Base-by-base conservation (phyloP, 2,888 invertebrate species). In the Nymphalis polychloros region DNA sequence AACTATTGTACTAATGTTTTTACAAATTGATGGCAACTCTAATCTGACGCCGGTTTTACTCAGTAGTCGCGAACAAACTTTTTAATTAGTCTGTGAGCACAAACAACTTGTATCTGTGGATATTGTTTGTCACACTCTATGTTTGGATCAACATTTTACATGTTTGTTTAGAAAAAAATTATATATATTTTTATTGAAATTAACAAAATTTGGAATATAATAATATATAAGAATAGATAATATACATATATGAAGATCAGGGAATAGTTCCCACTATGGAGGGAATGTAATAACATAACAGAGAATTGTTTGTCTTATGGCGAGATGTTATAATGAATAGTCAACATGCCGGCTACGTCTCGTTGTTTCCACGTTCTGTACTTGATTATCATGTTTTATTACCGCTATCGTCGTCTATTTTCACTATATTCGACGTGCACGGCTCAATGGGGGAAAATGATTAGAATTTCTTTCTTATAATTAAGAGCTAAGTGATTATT, bases 51-150 rank as follows among this genome's bases (percentile, higher is more conserved):
- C 84, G 86, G 86, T 88, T 86, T 84, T 81, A 75, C 82, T 81
- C 81, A 75, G 79, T 86, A 91, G 82, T 90, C 87, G 77, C 76
- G 81, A 81, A 89, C 90, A 92, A 92, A 92, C 91, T 92, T 92
- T 92, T 92, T 92, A 92, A 92, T 92, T 92, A 92, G 91, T 90
- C 90, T 87, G 83, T 86, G 84, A 90, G 88, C 85, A 90, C 91
- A 91, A 92, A 90, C 92, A 92, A 87, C 88, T 89, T 85, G 86
- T 88, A 62, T 47, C 89, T 87, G 41, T 13, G 41, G 6, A 41
- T 3, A 13, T 41, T 41, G 41, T 77, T 86, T 83, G 84, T 85
- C 85, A 85, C 63, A 59, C 55, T 61, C 55, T 67, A 64, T 72
- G 63, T 70, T 27, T 31, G 8, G 31, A 27, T 27, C 6, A 52